Conservation (phyloP, 2,113 vertebrate genomes). For the Trogon melanurus region DNA sequence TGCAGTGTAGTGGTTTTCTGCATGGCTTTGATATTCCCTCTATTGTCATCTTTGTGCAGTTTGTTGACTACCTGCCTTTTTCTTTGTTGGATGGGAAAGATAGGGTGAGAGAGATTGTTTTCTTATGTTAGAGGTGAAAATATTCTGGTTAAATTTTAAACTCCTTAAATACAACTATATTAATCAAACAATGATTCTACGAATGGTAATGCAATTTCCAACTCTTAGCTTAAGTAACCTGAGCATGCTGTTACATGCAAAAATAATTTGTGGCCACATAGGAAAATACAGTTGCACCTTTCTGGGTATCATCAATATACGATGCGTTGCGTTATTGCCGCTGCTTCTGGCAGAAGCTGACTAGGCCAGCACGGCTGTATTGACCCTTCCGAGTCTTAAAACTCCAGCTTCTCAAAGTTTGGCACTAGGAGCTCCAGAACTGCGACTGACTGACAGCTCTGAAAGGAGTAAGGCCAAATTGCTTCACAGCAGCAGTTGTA, state of each 20-base stretch:
- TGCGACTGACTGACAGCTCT: conserved; percentile 28
- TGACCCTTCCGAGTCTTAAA: background rate
- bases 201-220: background rate
- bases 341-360: background rate
- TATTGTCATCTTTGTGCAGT: background rate
- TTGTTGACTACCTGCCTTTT: background rate
- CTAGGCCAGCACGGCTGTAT: background rate
- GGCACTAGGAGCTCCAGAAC: background rate
- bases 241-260: background rate
- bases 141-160: background rate
- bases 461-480: conserved; percentile 44
- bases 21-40: background rate
- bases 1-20: background rate
- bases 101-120: background rate
- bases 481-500: conserved; percentile 44
- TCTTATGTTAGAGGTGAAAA: background rate
- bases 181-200: background rate
- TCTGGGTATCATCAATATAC: background rate
- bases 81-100: background rate
- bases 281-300: background rate
- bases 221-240: background rate
- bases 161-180: background rate
- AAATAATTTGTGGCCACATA: background rate
- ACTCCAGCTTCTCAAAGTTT: background rate
- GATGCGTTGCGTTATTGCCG: background rate